Percentiles rank a stretch among this genome's conserved stretches.
Evolutionary conservation across 53 echinoderm and acorn worm species (phyloP).

Genomic region (Paracentrotus lividus): DNA sequence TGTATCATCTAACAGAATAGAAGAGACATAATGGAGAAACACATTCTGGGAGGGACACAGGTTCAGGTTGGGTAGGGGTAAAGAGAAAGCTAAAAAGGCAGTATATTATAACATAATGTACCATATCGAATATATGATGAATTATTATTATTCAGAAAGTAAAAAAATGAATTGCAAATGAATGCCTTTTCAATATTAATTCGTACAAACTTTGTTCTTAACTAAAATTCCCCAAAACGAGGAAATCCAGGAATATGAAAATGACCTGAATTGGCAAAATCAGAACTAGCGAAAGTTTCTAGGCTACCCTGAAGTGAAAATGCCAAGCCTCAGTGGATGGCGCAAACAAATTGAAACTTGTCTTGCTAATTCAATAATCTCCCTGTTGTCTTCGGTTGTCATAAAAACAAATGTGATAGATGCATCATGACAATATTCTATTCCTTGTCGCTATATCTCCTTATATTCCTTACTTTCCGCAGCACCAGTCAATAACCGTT

Average conservation of each 20-base stretch:
- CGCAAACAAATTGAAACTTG: conserved; percentile 44
- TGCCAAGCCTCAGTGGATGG: conserved; percentile 24
- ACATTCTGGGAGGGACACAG: too few species aligned
- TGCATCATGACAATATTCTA: conserved; percentile 38
- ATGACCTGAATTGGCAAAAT: conserved; percentile 7
- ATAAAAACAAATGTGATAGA: conserved; percentile 67
- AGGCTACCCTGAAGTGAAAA: conserved; percentile 34
- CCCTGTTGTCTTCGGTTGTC: conserved; percentile 52
- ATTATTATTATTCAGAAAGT: too few species aligned
- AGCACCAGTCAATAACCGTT: conserved; percentile 63
- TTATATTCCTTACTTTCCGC: conserved; percentile 32
- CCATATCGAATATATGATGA: too few species aligned
- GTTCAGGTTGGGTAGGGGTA: too few species aligned
- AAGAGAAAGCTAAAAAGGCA: too few species aligned
- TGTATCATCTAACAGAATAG: too few species aligned
- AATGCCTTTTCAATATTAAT: conserved; percentile 5
- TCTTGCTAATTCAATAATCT: conserved; percentile 68
- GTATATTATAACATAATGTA: too few species aligned
- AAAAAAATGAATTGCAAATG: neutral
- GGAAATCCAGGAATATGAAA: neutral
- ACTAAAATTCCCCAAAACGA: neutral
- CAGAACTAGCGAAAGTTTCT: conserved; percentile 1
- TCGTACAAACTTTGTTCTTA: neutral
- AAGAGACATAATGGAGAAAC: too few species aligned
- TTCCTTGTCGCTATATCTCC: conserved; percentile 52